Evolutionary conservation across 2,888 invertebrate species (phyloP).

Genomic region (Pseudoips prasinana): DNA sequence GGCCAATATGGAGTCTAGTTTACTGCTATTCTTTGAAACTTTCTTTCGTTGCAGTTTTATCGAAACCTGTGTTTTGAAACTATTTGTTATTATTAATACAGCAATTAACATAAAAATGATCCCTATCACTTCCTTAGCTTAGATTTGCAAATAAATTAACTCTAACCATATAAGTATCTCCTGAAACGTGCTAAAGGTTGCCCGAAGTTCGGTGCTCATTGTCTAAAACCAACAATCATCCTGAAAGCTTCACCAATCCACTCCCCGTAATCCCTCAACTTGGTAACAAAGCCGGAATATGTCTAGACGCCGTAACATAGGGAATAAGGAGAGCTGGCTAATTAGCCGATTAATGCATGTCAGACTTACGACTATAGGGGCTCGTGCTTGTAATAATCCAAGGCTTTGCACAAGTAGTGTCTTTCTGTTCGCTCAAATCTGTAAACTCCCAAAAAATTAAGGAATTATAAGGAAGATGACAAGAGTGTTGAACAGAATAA

Average conservation of each 20-base stretch:
- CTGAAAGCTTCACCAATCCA: conserved; percentile 33
- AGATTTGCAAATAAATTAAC: too few relatives aligned
- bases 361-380: conserved; percentile 22
- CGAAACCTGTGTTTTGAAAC: conserved; percentile 3
- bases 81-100: not conserved
- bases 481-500: too few relatives aligned
- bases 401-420: conserved; percentile 9
- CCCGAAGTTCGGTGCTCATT: not conserved
- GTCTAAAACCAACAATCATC: conserved; percentile 12
- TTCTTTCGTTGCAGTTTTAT: conserved; percentile 22
- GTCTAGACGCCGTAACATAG: conserved; percentile 54
- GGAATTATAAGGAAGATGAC: too few relatives aligned
- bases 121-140: too few relatives aligned
- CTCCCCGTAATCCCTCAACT: conserved; percentile 28
- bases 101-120: too few relatives aligned
- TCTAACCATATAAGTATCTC: too few relatives aligned
- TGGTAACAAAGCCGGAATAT: conserved; percentile 46
- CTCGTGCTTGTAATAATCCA: conserved; percentile 23
- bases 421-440: too few relatives aligned
- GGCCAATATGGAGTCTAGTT: conserved; percentile 43
- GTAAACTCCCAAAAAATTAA: too few relatives aligned
- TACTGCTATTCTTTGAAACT: conserved; percentile 44
- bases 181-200: too few relatives aligned
- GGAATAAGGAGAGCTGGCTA: conserved; percentile 41
- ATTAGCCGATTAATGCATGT: conserved; percentile 54